phyloP scores from a whole-genome alignment of 2,113 vertebrate genomes.

The Elachura formosa region DNA sequence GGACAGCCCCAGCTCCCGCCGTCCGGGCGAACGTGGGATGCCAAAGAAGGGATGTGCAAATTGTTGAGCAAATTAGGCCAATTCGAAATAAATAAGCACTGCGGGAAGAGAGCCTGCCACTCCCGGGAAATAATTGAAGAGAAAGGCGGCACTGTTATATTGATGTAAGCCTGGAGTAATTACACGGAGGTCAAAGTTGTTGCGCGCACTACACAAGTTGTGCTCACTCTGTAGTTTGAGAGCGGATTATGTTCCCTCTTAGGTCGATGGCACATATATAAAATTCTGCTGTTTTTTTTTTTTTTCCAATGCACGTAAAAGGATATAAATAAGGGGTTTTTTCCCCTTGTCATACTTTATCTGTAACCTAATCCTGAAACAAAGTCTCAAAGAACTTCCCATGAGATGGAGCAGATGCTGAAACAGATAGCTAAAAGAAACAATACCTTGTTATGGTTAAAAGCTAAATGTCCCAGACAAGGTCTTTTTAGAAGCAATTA shows the following conservation, averaged over 20 bases:
- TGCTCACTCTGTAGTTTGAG: neutral
- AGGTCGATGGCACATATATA: neutral
- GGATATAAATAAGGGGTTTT: neutral
- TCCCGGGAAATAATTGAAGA: constrained; percentile 20
- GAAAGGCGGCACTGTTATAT: neutral
- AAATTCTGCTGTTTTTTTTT: neutral
- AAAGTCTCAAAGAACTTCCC: neutral
- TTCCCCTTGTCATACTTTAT: neutral
- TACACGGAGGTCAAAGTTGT: neutral
- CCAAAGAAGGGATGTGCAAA: neutral
- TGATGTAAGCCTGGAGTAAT: neutral
- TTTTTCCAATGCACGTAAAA: neutral
- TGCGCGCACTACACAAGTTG: neutral
- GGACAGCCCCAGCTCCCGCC: neutral
- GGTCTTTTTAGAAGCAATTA: neutral
- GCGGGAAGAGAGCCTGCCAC: neutral
- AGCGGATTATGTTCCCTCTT: neutral
- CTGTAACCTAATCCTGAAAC: neutral
- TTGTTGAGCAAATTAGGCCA: neutral
- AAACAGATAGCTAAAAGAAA: neutral
- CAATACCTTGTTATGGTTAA: neutral
- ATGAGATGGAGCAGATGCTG: neutral
- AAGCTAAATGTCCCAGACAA: neutral
- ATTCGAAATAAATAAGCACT: neutral
- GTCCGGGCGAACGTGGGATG: neutral